Conservation (phyloP, 2,113 vertebrate genomes). For the Thryonomys swinderianus region DNA sequence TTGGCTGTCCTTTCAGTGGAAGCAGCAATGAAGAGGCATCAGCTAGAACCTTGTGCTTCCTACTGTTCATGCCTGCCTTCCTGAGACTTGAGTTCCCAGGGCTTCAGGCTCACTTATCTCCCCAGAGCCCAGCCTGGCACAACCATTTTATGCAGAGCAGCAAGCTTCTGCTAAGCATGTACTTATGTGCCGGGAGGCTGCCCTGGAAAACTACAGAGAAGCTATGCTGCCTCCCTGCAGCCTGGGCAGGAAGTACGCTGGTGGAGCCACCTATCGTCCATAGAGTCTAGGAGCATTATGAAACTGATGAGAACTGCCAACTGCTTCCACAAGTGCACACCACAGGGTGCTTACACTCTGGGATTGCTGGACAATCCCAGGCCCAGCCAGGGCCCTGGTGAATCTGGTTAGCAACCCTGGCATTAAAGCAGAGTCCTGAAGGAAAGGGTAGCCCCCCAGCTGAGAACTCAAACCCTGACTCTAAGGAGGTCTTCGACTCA, state of each 20-base stretch:
- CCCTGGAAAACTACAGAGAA: not conserved
- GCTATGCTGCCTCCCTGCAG: not conserved
- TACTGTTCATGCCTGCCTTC: not conserved
- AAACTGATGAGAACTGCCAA: not conserved
- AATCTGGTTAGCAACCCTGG: too few relatives aligned
- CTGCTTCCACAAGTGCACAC: not conserved
- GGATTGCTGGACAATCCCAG: too few relatives aligned
- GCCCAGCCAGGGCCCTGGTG: not conserved
- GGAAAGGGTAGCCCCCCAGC: not conserved
- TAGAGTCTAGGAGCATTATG: slow-evolving; percentile 18
- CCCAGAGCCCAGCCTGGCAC: not conserved
- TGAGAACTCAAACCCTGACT: not conserved
- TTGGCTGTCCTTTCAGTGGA: not conserved
- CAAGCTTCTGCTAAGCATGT: not conserved
- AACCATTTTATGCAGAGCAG: not conserved
- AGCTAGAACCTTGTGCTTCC: not conserved
- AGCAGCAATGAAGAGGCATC: not conserved
- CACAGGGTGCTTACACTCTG: not conserved
- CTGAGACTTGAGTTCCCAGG: not conserved
- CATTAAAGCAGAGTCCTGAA: too few relatives aligned
- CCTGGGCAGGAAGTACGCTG: not conserved
- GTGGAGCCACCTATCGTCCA: not conserved
- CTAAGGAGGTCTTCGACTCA: not conserved
- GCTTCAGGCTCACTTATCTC: not conserved
- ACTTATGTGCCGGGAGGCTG: not conserved